These are phyloP conservation scores for Caiman crocodilus DNA, from an alignment of 2,797 vertebrate species.

Conservation along the genomic window DNA sequence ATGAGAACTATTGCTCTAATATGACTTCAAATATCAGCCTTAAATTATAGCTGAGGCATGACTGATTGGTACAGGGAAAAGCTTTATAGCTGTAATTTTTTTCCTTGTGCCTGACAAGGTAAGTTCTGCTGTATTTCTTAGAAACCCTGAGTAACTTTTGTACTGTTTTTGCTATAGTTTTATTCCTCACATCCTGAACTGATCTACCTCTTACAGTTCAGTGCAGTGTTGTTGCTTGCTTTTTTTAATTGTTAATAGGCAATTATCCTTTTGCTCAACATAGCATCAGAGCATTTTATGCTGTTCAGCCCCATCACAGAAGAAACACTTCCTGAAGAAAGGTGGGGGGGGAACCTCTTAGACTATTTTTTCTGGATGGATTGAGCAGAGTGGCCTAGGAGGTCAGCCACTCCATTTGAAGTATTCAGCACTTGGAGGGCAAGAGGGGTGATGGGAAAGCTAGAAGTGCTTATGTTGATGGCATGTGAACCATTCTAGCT, in stretches of 20 bases:
- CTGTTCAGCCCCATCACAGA: too few relatives aligned
- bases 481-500: neutral
- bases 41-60: neutral
- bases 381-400: neutral
- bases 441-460: neutral
- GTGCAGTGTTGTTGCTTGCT: neutral
- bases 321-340: too few relatives aligned
- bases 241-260: too few relatives aligned
- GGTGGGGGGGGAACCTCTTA: too few relatives aligned
- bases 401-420: neutral
- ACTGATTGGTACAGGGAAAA: neutral
- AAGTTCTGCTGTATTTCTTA: neutral
- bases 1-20: neutral
- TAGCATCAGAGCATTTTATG: neutral
- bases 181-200: fast-evolving
- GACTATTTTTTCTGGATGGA: neutral
- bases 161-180: neutral
- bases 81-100: neutral
- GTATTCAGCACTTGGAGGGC: neutral
- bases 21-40: neutral
- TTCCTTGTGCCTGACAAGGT: neutral
- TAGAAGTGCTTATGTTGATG: neutral
- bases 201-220: neutral
- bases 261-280: neutral
- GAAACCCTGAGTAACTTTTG: neutral